Conservation (phyloP, 2,888 invertebrate species). For the Troides helena region DNA sequence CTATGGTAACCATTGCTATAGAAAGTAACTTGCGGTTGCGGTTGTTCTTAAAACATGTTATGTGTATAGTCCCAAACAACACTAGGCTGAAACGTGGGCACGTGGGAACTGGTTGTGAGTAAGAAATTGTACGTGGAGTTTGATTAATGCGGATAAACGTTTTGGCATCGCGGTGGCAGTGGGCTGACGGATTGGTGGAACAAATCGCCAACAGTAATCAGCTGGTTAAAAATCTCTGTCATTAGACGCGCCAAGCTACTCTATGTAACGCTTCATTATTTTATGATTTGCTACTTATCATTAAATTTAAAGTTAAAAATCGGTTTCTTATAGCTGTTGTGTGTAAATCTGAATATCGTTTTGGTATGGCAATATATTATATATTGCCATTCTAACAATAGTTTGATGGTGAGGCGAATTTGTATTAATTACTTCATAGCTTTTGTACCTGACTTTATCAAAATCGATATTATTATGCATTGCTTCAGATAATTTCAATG, state of each 20-base stretch:
- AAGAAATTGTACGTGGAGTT: conserved; percentile 23
- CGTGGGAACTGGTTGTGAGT: conserved; percentile 25
- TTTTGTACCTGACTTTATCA: too few relatives aligned
- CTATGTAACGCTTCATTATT: conserved; percentile 11
- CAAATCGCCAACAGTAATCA: conserved; percentile 27
- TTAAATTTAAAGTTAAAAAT: background rate
- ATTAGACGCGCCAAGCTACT: conserved; percentile 21
- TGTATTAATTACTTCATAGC: too few relatives aligned
- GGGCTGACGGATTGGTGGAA: conserved; percentile 28
- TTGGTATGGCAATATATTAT: too few relatives aligned
- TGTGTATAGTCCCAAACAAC: conserved; percentile 16
- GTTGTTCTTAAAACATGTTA: too few relatives aligned
- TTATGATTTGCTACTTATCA: conserved; percentile 17
- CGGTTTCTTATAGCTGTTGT: background rate
- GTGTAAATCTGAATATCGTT: too few relatives aligned
- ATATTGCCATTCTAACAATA: too few relatives aligned
- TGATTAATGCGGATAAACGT: conserved; percentile 30
- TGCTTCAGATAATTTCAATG: too few relatives aligned
- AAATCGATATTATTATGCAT: too few relatives aligned
- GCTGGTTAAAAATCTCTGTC: conserved; percentile 18
- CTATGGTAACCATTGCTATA: too few relatives aligned
- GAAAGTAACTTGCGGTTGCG: too few relatives aligned
- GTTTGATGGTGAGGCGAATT: too few relatives aligned
- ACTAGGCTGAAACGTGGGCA: conserved; percentile 16
- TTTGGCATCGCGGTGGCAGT: conserved; percentile 28